These are phyloP conservation scores for Drosophila austrosaltans DNA, from an alignment of 2,888 invertebrate species.

Conservation along the genomic window DNA sequence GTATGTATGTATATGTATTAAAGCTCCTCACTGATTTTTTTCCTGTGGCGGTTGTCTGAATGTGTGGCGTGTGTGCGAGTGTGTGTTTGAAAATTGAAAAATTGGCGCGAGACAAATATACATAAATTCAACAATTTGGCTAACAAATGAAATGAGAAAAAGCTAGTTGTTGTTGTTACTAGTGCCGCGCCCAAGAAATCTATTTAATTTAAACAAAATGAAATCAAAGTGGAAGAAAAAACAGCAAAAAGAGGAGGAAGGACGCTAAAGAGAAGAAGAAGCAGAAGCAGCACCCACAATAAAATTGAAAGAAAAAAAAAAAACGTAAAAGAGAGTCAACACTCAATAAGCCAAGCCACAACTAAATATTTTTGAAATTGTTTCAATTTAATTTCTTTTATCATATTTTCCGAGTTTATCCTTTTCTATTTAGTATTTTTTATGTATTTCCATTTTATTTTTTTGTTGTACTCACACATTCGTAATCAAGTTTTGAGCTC, in stretches of 20 bases:
- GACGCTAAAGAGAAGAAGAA: not conserved
- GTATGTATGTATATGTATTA: conserved; percentile 31
- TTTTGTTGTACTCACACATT: conserved; percentile 41
- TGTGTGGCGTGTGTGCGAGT: conserved; percentile 22
- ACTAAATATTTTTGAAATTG: conserved; percentile 24
- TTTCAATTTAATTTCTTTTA: not conserved
- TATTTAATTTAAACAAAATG: conserved; percentile 6
- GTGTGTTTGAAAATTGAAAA: conserved; percentile 38
- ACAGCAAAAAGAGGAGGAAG: conserved; percentile 1
- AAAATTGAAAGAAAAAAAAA: not conserved
- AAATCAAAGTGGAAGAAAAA: conserved; percentile 8
- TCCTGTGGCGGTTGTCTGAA: conserved; percentile 32
- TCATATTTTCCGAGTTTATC: not conserved
- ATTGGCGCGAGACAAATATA: conserved; percentile 44
- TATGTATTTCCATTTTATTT: conserved; percentile 32
- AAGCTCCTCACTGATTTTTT: conserved; percentile 28
- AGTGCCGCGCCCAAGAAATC: conserved; percentile 8
- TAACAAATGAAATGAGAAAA: conserved; percentile 14
- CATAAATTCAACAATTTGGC: conserved; percentile 26
- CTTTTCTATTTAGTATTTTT: conserved; percentile 14
- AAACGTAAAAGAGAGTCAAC: conserved; percentile 14
- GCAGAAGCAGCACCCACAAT: not conserved
- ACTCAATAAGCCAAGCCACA: conserved; percentile 14
- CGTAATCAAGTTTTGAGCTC: conserved; percentile 38
- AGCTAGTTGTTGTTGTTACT: conserved; percentile 19